Evolutionary conservation across 2,113 vertebrate genomes (phyloP), one percentile per base, ranked within the genome.

Genomic region (Misgurnus mizolepis): DNA sequence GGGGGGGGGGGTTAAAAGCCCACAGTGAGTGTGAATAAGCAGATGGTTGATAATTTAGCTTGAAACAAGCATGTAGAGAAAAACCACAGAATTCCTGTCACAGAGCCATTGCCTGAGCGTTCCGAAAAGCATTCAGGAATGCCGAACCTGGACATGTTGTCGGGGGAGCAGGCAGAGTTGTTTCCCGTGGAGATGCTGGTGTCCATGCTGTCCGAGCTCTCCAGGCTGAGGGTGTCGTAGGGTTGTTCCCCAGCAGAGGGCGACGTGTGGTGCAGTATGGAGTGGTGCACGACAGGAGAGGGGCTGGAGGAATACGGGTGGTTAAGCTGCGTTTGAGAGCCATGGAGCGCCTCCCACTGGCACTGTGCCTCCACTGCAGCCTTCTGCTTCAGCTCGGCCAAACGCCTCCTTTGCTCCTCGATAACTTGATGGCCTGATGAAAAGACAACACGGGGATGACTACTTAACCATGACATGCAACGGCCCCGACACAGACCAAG

Each of bases 121-220:
- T 53, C 69, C 43, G 60, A 72, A 41, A 73, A 60, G 56, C 69
- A 56, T 1, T 5, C 6, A 11, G 27, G 4, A 8, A 43, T 41
- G 50, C 74, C 41, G 53, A 78, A 96, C 96, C 95, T 94, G 88
- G 89, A 91, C 88, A 90, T 82, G 87, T 93, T 92, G 87, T 99
- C 97, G 0, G 97, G 98, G 0, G 98, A 99, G 88, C 96, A 99
- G 55, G 94, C 95, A 0, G 97, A 99, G 90, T 95, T 95, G 90
- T 94, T 96, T 49, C 96, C 94, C 0, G 95, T 94, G 82, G 98
- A 99, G 76, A 98, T 87, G 87, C 95, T 98, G 89, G 98, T 99
- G 83, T 98, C 98, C 94, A 99, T 85, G 91, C 97, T 99, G 93
- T 99, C 98, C 0, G 98, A 99, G 90, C 98, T 99, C 91, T 99